A percentile compares a stretch with the other conserved stretches of the same genome.
Evolutionary conservation across 2,797 vertebrate species (phyloP).

Genomic region (Petrocephalus sullivani): DNA sequence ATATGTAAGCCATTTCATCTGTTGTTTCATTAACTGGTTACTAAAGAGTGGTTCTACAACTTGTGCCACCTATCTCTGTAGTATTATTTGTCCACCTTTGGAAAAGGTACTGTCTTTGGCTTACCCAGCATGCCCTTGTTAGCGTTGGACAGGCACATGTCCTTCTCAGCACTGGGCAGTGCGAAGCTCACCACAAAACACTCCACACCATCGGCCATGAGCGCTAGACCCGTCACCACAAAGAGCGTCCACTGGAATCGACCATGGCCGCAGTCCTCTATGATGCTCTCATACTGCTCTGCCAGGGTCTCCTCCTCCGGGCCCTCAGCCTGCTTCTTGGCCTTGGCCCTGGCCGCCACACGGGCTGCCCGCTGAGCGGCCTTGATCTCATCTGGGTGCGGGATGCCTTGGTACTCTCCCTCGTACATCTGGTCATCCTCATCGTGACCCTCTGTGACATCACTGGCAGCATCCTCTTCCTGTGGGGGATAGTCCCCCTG

Average conservation of each 20-base stretch:
- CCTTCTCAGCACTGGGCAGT: conserved; percentile 90
- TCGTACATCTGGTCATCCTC: conserved; percentile 96
- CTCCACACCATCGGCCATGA: conserved; percentile 94
- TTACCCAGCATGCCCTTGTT: conserved; percentile 97
- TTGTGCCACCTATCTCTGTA: neutral
- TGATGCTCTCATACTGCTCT: conserved; percentile 91
- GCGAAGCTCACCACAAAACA: conserved; percentile 94
- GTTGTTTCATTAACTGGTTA: neutral
- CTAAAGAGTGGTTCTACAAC: neutral
- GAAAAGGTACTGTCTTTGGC: conserved; percentile 35
- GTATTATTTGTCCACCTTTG: neutral
- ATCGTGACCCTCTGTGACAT: conserved; percentile 88
- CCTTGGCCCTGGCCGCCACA: conserved; percentile 52
- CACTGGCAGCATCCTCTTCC: conserved; percentile 90
- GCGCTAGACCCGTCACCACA: conserved; percentile 81
- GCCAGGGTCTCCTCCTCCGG: conserved; percentile 79
- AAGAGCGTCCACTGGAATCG: conserved; percentile 95
- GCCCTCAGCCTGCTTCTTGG: conserved; percentile 41
- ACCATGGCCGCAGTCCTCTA: conserved; percentile 89
- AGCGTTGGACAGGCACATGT: conserved; percentile 86
- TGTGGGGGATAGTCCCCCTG: conserved; percentile 67
- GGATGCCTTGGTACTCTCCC: conserved; percentile 95
- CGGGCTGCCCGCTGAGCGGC: conserved; percentile 67
- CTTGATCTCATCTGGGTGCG: conserved; percentile 84
- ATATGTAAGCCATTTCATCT: neutral